Conservation (phyloP, 2,888 invertebrate species). For the Patella depressa region DNA sequence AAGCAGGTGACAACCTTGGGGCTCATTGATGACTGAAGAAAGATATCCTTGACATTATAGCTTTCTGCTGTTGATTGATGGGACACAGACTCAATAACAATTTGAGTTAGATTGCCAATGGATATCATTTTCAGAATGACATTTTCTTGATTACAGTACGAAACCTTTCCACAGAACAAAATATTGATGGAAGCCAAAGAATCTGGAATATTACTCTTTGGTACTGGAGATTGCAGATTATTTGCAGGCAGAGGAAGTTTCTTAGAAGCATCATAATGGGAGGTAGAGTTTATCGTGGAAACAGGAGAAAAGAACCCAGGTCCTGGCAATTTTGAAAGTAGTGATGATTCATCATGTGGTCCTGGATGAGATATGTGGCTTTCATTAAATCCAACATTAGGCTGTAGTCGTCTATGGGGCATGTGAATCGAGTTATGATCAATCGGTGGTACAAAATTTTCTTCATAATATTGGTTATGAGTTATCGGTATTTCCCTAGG, state of each 20-base stretch:
- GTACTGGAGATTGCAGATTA: conserved; percentile 13
- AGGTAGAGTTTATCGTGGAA: neutral
- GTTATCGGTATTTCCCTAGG: neutral
- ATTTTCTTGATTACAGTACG: neutral
- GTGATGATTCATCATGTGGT: neutral
- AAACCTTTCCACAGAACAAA: conserved; percentile 8
- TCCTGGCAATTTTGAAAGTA: conserved; percentile 41
- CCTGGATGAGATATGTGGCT: neutral
- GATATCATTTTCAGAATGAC: neutral
- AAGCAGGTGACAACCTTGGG: conserved; percentile 21
- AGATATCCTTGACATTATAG: conserved; percentile 27
- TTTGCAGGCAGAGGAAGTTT: neutral
- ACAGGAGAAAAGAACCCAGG: conserved; percentile 59
- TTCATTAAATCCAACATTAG: neutral
- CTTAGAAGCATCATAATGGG: conserved; percentile 1
- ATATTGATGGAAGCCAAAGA: neutral
- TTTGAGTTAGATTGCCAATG: neutral
- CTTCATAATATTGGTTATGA: neutral
- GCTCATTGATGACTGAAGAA: conserved; percentile 18
- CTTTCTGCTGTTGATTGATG: neutral
- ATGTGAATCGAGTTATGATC: neutral
- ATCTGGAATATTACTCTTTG: neutral
- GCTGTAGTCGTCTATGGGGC: neutral
- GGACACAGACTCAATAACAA: neutral
- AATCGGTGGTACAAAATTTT: neutral